Base-by-base conservation (phyloP, 2,888 invertebrate genomes). In the Tromatobia lineatoria region DNA sequence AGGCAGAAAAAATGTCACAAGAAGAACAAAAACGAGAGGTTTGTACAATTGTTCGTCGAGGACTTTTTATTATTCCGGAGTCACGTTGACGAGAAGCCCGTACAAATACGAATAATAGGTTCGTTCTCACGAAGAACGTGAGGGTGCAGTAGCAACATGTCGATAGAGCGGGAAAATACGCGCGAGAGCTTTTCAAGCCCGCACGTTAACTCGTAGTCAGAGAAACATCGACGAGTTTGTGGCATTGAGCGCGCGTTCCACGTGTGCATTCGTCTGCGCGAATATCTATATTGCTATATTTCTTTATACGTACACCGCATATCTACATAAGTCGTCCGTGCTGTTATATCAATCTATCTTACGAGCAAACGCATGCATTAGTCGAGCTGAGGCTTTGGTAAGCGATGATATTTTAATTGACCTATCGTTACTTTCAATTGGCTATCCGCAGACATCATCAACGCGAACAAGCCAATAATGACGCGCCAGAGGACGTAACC, bases 401-500 rank as follows among this genome's bases (percentile, higher is more conserved):
- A 50, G 59, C 70, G 71, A 80, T 71, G 71, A 80, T 80, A 80
- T 80, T 80, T 83, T 76, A 83, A 83, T 83, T 83, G 80, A 80
- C 83, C 80, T 66, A 71, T 83, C 83, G 75, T 75, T 80, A 76
- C 59, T 71, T 66, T 80, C 83, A 80, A 83, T 83, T 83, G 80
- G 23, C 71, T 47, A 34, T 69, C 45, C 47, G n/a, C 54, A 42
- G 64, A 54, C 54, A 42, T 50, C 15, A 54, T 71, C 23, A 23
- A 54, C 54, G 11, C 71, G 34, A 52, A 57, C 57, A 20, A 64
- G 47, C 50, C 52, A 64, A 61, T 61, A 61, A 29, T 15, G 7
- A 18, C 10, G 8, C 15, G 38, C 38, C 70, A 38, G 20, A 38
- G 20, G 34, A 8, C 38, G 38, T 61, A n/a, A 20, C 38, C 3